Percentiles rank a stretch among this genome's conserved stretches.
Conservation (phyloP, 2,888 invertebrate genomes). For the Eristalis tenax region DNA sequence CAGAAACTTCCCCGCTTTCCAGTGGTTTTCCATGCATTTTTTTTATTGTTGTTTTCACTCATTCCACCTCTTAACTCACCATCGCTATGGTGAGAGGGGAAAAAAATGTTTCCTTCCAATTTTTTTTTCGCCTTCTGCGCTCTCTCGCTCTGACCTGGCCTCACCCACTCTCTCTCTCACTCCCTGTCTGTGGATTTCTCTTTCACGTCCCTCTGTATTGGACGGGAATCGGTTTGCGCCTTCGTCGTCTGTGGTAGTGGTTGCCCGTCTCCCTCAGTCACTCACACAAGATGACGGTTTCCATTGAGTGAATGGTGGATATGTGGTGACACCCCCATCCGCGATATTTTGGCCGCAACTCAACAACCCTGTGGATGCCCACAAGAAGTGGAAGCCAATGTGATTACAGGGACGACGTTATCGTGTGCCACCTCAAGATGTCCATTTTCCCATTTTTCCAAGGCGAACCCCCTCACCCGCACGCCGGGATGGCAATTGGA, state of each 20-base stretch:
- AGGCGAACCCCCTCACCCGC: slow-evolving; percentile 30
- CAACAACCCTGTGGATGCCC: slow-evolving; percentile 79
- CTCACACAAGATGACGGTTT: slow-evolving; percentile 37
- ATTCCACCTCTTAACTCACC: slow-evolving; percentile 35
- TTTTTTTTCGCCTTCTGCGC: background rate
- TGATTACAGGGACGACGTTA: slow-evolving; percentile 71
- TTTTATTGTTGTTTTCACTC: background rate
- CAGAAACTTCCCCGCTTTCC: slow-evolving; percentile 51
- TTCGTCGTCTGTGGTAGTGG: slow-evolving; percentile 52
- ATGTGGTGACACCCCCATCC: slow-evolving; percentile 76
- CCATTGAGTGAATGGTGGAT: slow-evolving; percentile 71
- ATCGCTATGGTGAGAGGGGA: slow-evolving; percentile 22
- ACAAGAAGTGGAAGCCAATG: slow-evolving; percentile 75
- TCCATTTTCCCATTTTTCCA: slow-evolving; percentile 49
- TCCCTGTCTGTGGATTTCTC: slow-evolving; percentile 24
- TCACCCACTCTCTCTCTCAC: background rate
- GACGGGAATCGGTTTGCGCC: background rate
- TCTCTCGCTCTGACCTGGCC: background rate
- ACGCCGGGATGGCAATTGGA: slow-evolving; percentile 33
- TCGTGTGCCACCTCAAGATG: slow-evolving; percentile 70
- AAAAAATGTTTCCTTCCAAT: slow-evolving; percentile 12
- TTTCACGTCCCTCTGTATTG: slow-evolving; percentile 2
- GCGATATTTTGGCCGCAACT: slow-evolving; percentile 73
- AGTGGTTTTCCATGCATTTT: slow-evolving; percentile 19
- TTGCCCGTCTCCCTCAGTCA: slow-evolving; percentile 42